Base-by-base conservation (phyloP, 1,140 invertebrate genomes). In the Zophobas morio region DNA sequence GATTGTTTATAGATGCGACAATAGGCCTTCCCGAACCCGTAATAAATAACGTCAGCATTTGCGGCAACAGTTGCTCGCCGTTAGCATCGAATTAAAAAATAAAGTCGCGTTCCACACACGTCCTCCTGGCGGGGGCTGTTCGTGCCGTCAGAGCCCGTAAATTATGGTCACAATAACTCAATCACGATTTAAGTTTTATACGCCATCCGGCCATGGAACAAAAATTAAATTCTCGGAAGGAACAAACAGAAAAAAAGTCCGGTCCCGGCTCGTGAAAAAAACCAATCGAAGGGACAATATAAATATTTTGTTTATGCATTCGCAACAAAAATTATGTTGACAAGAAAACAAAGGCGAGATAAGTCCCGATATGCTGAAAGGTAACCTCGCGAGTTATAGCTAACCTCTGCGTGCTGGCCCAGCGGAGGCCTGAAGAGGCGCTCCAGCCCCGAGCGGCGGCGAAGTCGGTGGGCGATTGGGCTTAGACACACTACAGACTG, bases 301-400 rank as follows among this genome's bases (percentile, higher is more conserved):
- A 86, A 86, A 86, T 86, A 86, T 86, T 86, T 86, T 86, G 85
- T 85, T 85, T 85, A 86, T 86, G 84, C 84, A 85, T 85, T 85
- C 84, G 80, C 83, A 78, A 81, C 82, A 84, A 85, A 85, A 86
- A 85, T 86, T 86, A 86, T 86, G 84, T 85, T 85, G 84, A 85
- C 84, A 85, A 84, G 85, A 81, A 84, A 86, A 85, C 85, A 86
- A 86, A 86, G 84, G 84, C 85, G 85, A 86, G 85, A 86, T 86
- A 84, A 86, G 84, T 83, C 84, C 81, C 82, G 85, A 86, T 86
- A 85, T 85, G 84, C 85, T 80, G 80, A 79, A 77, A 81, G 77
- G 81, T 82, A 83, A 83, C 83, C 83, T 82, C 84, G 81, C 84
- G 82, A 86, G 81, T 85, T 86, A 85, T 86, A 82, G 85, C 84